phyloP scores from a whole-genome alignment of 2,888 invertebrate genomes.

The Pachliopta kotzebuea region DNA sequence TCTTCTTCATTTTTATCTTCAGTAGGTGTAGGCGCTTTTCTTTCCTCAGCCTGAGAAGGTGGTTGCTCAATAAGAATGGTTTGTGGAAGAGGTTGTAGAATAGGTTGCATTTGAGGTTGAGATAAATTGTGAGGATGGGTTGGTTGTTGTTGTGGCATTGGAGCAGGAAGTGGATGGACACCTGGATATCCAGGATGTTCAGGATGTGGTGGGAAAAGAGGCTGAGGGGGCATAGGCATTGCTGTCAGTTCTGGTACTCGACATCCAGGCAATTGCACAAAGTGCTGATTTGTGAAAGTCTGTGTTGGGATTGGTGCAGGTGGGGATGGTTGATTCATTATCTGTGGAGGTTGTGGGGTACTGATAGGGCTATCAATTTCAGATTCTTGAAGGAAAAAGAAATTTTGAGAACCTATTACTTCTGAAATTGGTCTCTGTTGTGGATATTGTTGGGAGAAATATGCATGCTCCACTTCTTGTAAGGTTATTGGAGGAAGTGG shows the following conservation, averaged over 20 bases:
- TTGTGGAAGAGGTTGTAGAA: slow-evolving; percentile 37
- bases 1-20: slow-evolving; percentile 56
- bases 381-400: slow-evolving; percentile 93
- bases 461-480: slow-evolving; percentile 83
- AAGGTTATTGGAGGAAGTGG: slow-evolving; percentile 80
- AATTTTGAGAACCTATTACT: slow-evolving; percentile 88
- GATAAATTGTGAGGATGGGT: slow-evolving; percentile 40
- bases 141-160: slow-evolving; percentile 48
- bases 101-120: slow-evolving; percentile 34
- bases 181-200: slow-evolving; percentile 78
- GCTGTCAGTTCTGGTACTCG: slow-evolving; percentile 76
- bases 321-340: slow-evolving; percentile 64
- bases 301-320: slow-evolving; percentile 85
- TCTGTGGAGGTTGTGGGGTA: slow-evolving; percentile 70
- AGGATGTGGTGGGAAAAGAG: slow-evolving; percentile 76
- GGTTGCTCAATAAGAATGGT: slow-evolving; percentile 37
- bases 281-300: slow-evolving; percentile 93
- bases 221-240: slow-evolving; percentile 79
- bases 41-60: slow-evolving; percentile 39
- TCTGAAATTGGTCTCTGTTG: slow-evolving; percentile 85
- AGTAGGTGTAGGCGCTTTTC: slow-evolving; percentile 42
- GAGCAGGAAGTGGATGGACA: slow-evolving; percentile 44
- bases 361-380: slow-evolving; percentile 89
- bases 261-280: slow-evolving; percentile 73
- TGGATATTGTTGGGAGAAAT: slow-evolving; percentile 80